phyloP scores from a whole-genome alignment of 2,113 vertebrate species.

The Gadus macrocephalus region DNA sequence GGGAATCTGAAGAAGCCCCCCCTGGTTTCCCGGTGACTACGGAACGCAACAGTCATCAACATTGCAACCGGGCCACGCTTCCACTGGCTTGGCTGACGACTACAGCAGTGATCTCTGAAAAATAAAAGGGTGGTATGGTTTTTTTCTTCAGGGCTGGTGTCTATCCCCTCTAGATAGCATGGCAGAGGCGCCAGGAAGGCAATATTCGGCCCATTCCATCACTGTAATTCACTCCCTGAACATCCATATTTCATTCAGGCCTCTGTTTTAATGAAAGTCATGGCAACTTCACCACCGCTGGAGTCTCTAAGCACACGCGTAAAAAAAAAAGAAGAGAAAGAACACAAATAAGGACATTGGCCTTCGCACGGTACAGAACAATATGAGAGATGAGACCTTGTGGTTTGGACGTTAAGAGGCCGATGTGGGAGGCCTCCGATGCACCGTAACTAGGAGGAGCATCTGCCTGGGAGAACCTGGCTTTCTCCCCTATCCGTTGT shows the following conservation, averaged over 20 bases:
- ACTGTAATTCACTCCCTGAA: slow-evolving; percentile 74
- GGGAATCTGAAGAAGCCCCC: slow-evolving; percentile 23
- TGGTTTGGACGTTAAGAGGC: slow-evolving; percentile 37
- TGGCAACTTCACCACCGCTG: slow-evolving; percentile 68
- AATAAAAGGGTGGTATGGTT: slow-evolving; percentile 38
- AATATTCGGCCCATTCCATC: slow-evolving; percentile 72
- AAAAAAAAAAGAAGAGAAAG: slow-evolving; percentile 54
- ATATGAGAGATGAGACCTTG: slow-evolving; percentile 48
- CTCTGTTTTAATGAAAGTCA: slow-evolving; percentile 74
- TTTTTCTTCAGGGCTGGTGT: slow-evolving; percentile 59
- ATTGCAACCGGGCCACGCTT: slow-evolving; percentile 50
- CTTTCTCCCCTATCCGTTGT: slow-evolving; percentile 56
- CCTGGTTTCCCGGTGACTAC: slow-evolving; percentile 21
- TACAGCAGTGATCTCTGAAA: slow-evolving; percentile 49
- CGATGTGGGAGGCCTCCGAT: slow-evolving; percentile 27
- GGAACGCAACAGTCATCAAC: slow-evolving; percentile 45
- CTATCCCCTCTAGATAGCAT: slow-evolving; percentile 68
- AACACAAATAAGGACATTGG: slow-evolving; percentile 72
- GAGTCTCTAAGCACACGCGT: slow-evolving; percentile 62
- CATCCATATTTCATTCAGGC: slow-evolving; percentile 77
- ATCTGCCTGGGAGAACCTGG: slow-evolving; percentile 53
- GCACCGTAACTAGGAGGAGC: slow-evolving; percentile 39
- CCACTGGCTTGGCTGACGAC: slow-evolving; percentile 56
- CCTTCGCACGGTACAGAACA: slow-evolving; percentile 67
- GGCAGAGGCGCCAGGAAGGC: slow-evolving; percentile 66